Base-by-base conservation (phyloP, 2,113 vertebrate genomes). In the Python bivittatus region DNA sequence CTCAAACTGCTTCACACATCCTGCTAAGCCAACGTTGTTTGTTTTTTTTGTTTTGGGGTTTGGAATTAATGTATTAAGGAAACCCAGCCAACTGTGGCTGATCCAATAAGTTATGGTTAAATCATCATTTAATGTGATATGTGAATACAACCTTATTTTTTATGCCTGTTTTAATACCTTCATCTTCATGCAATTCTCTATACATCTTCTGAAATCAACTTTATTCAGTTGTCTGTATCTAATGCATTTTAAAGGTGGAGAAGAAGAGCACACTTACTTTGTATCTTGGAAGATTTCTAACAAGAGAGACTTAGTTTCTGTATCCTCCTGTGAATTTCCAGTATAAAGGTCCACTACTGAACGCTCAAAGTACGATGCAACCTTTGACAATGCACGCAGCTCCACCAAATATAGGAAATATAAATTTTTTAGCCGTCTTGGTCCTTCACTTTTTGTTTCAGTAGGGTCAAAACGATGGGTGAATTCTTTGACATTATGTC, bases 321-420 rank as follows among this genome's bases (percentile, higher is more conserved):
- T 96, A 93, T 99, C 99, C 60, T 99, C 98, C 3, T 97, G 97
- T 23, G 91, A 0, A 44, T 98, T 99, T 64, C 99, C 99, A 0
- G 99, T 99, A 97, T 99, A 99, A 90, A 99, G 98, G 96, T 99
- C 98, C 1, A 99, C 97, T 88, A 99, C 93, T 0, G 99, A 97
- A 3, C 99, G 98, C 48, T 99, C 99, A 33, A 99, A 99, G 94
- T 99, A 99, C 0, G 99, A 98, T 0, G 99, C 98, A 85, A 99
- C 99, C 95, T 99, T 99, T 84, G 98, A 98, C 52, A 99, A 97
- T 42, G 99, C 99, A 0, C 99, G 98, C 72, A 99, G 98, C 97
- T 99, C 99, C 90, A 99, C 99, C 95, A 99, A 97, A 88, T 99
- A 99, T 1, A 99, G 94, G 97, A 99, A 99, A 97, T 99, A 99